Base-by-base conservation (phyloP, 64 coral and sea anemone species). In the Montipora cactus region DNA sequence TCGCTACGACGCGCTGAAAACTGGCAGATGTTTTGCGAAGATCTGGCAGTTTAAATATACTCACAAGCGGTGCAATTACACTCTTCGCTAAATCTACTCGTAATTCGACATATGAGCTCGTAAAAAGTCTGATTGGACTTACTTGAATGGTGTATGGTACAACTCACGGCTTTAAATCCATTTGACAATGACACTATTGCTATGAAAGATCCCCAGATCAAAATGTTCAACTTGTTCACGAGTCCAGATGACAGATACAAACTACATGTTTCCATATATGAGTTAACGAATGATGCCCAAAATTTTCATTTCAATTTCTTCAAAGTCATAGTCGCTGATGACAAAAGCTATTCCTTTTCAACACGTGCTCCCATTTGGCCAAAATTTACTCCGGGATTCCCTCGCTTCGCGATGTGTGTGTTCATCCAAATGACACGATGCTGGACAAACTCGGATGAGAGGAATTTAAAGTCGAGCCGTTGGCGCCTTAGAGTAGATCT, bases 191-290 rank as follows among this genome's bases (percentile, higher is more conserved):
- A 45, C 19, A 45, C 44, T 71, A 86, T 4, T n/a, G 18, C 12
- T 20, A 86, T 13, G 22, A 71, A 70, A 44, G 47, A 45, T 19
- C 45, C 62, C 45, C 82, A 86, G 82, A 86, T 86, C 70, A 23
- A 47, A 71, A 16, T 23, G 82, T 49, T 78, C 76, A 16, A 50
- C 15, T 86, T 71, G 71, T 10, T 49, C 66, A 25, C 45, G 61
- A 86, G 59, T 86, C 64, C 44, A 86, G 66, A 49, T 86, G 82
- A 86, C 82, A 86, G 82, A 86, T 45, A 49, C 82, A 86, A 86
- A 68, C 68, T 68, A 86, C 82, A 86, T 86, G 59, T 86, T 86
- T 62, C 82, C 82, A 86, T 86, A 86, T 49, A 86, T 86, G 4
- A 58, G 25, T 10, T 5, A 55, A 55, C 10, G 61, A 37, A 66